Base-by-base conservation (phyloP, 2,888 invertebrate genomes). In the Agapostemon virescens region DNA sequence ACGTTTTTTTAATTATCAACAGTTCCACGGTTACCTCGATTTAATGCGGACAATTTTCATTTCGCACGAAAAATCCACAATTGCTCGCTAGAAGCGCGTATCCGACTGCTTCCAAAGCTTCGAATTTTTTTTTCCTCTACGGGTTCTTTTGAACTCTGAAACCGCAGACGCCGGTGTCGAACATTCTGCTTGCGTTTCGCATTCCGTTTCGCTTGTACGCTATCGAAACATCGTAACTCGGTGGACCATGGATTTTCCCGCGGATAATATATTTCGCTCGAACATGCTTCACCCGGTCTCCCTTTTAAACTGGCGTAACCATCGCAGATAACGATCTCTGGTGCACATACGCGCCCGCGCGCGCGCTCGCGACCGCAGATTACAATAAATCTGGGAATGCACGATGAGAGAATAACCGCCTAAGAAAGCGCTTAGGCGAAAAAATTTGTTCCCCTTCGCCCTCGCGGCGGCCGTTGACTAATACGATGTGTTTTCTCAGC, bases 381-480 rank as follows among this genome's bases (percentile, higher is more conserved):
- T 38, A 33, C 26, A 30, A 26, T 74, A 33, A 67, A 58, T 58
- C 45, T 64, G 20, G 30, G 9, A 42, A n/a, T 15, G 26, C 26
- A 58, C 63, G 52, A 69, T 69, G 20, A 6, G 63, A 63, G 49
- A 52, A 45, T 26, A 55, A 69, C 20, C 30, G 52, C 11, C 33
- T 33, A 45, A 69, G 69, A 45, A 61, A 36, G 30, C 30, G 52
- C 40, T 75, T 40, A 42, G n/a, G 38, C 33, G 36, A 30, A 64
- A 55, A 38, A 64, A 58, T 52, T 63, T 55, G 45, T 49, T 68
- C n/a, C 30, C 20, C 30, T 38, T 64, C 42, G 38, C 55, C 6
- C 66, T 26, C 69, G 49, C 38, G 17, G 20, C 42, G 52, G 55
- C 64, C 69, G 74, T 78, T 74, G 69, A 78, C 74, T 78, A 64